Evolutionary conservation across 2,113 vertebrate species (phyloP).

Genomic region (Mastomys natalensis): DNA sequence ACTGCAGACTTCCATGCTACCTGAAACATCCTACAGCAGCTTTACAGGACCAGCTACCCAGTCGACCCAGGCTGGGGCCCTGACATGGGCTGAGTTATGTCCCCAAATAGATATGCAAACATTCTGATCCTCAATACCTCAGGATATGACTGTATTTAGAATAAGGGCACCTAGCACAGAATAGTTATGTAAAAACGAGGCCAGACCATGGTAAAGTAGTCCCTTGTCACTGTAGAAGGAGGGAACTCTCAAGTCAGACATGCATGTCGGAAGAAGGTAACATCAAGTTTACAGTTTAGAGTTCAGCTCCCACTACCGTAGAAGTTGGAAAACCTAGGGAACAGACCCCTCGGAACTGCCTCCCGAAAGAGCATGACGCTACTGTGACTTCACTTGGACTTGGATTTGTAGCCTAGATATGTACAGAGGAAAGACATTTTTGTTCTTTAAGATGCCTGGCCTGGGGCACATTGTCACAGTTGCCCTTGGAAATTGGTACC

Average conservation of each 20-base stretch:
- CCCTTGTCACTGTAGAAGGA: background rate
- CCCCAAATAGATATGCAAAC: background rate
- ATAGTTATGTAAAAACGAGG: conserved; percentile 26
- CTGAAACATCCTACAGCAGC: background rate
- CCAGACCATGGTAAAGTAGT: background rate
- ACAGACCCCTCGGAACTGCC: background rate
- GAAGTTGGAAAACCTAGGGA: accelerated
- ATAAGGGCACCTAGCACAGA: background rate
- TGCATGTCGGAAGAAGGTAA: background rate
- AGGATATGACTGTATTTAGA: conserved; percentile 8
- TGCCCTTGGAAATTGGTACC: background rate
- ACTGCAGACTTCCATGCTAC: background rate
- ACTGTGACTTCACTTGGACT: background rate
- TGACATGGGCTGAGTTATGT: background rate
- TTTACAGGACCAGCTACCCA: background rate
- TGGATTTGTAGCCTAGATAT: background rate
- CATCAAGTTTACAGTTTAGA: background rate
- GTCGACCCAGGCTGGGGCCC: background rate
- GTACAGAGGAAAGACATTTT: background rate
- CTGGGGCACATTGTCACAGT: background rate
- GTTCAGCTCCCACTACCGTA: background rate
- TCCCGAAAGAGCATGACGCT: background rate
- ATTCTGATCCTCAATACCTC: background rate
- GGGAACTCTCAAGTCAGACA: background rate
- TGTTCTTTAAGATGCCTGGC: background rate